Evolutionary conservation across 2,888 invertebrate genomes (phyloP), one percentile per base, ranked within the genome.

Genomic region (Anaspis maculata): DNA sequence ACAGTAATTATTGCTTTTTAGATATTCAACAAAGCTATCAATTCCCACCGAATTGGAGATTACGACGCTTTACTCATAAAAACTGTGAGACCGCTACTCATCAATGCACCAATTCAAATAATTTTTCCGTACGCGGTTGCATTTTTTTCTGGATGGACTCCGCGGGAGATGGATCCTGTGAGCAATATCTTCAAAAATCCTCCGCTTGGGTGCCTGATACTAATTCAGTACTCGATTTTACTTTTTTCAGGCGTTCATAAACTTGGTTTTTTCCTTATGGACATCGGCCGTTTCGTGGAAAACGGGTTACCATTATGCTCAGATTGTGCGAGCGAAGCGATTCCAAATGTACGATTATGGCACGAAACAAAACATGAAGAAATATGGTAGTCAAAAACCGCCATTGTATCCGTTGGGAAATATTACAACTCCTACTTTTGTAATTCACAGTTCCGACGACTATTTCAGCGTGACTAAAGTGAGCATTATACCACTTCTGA

Each of bases 261-360:
- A 36, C 19, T 9, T 30, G 1, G 15, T n/a, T 12, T 14, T 15
- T 15, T 14, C 36, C 6, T 22, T 31, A 6, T 3, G 15, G 9
- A 10, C 30, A 15, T 9, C 37, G 29, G 11, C 25, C 23, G 14
- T 28, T 12, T 15, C 42, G 4, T 27, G 25, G 32, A 46, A 46
- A 31, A 36, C 27, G 4, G 12, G 37, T 2, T 21, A 27, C 13
- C 45, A 46, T 21, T 46, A 40, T 22, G 22, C 21, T 4, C 45
- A 46, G 30, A 14, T 32, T 2, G 15, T 29, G 1, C 9, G 16
- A 3, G 11, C 15, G 3, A 6, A 35, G 3, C 31, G 34, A 12
- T 46, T 42, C 23, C 37, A 34, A 14, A 39, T 39, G 41, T 46
- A 34, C 23, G 46, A 46, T 25, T 42, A 44, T 27, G 44, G 46